Percentiles rank a stretch among this genome's conserved stretches.
These are phyloP conservation scores for Myoxocephalus aenaeus DNA, from an alignment of 2,797 vertebrate genomes.

Conservation along the genomic window DNA sequence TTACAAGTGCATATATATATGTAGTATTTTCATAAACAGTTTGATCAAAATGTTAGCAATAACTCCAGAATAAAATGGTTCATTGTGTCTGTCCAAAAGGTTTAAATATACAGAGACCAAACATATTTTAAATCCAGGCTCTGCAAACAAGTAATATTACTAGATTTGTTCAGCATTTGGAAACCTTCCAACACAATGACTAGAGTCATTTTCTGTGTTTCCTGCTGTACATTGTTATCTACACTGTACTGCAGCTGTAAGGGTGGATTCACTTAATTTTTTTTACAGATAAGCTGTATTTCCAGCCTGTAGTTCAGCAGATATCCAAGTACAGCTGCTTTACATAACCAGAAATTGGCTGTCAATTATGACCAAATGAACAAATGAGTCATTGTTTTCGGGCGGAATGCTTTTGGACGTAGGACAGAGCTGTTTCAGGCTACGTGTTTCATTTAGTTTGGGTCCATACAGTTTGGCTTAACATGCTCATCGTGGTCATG, in stretches of 20 bases:
- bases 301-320: slow-evolving; percentile 9
- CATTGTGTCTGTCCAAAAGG: neutral
- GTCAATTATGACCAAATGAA: neutral
- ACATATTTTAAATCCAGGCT: slow-evolving; percentile 35
- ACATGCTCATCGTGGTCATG: neutral
- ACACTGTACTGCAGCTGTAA: slow-evolving; percentile 25
- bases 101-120: neutral
- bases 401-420: neutral
- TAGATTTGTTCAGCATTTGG: slow-evolving; percentile 45
- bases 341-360: neutral
- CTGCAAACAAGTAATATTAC: slow-evolving; percentile 16
- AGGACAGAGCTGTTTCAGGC: neutral
- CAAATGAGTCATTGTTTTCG: neutral
- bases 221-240: slow-evolving; percentile 48
- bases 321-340: neutral
- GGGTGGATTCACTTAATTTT: slow-evolving; percentile 64
- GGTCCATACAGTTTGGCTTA: neutral
- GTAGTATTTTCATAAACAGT: neutral
- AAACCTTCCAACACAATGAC: slow-evolving; percentile 17
- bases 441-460: neutral
- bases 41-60: neutral
- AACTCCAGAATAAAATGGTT: neutral
- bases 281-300: slow-evolving; percentile 58
- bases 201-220: slow-evolving; percentile 6
- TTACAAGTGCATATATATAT: neutral